phyloP scores from a whole-genome alignment of 2,797 vertebrate genomes.

The Poeciliopsis turneri region DNA sequence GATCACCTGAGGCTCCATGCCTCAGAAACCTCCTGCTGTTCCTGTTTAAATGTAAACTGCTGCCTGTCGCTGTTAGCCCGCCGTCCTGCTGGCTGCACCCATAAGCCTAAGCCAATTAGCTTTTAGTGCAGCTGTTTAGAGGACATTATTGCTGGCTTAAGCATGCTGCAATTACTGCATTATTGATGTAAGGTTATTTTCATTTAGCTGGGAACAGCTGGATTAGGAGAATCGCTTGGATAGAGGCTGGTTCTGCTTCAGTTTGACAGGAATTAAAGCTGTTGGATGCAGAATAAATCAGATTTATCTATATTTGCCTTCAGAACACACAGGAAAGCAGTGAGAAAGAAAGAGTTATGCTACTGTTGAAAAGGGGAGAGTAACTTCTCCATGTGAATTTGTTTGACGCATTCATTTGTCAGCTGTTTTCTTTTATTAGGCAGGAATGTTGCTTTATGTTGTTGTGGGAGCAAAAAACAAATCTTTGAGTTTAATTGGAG shows the following conservation, averaged over 20 bases:
- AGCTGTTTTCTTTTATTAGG: neutral
- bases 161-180: neutral
- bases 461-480: neutral
- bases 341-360: neutral
- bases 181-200: conserved; percentile 11
- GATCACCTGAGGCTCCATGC: neutral
- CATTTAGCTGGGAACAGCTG: conserved; percentile 16
- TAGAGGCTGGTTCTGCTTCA: neutral
- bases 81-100: conserved; percentile 25
- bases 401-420: neutral
- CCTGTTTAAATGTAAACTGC: neutral
- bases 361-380: neutral
- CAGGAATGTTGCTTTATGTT: neutral
- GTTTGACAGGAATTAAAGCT: neutral
- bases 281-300: conserved; percentile 6
- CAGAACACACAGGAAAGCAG: neutral
- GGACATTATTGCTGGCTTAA: conserved; percentile 21
- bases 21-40: conserved; percentile 1
- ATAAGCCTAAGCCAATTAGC: conserved; percentile 65
- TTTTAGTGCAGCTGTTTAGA: conserved; percentile 34
- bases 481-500: neutral
- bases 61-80: conserved; percentile 21
- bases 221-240: conserved; percentile 1
- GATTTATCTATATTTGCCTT: neutral
- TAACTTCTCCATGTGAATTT: neutral